Percentiles rank a stretch among this genome's conserved stretches.
phyloP scores from a whole-genome alignment of 2,113 vertebrate genomes.

The Phyllopteryx taeniolatus region DNA sequence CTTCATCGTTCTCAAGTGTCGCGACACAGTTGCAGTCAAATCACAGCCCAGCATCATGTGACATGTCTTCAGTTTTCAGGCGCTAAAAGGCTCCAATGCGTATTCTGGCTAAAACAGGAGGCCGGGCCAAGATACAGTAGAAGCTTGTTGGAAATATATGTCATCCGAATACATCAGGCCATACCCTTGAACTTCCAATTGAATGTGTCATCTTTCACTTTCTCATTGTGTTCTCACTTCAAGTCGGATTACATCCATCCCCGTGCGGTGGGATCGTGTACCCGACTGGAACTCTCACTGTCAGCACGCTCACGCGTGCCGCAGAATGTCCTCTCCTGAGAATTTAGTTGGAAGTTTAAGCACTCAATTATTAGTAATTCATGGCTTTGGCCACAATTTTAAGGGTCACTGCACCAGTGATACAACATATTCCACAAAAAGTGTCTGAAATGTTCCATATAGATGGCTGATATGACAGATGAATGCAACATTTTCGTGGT shows the following conservation, averaged over 20 bases:
- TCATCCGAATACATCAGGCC: slow-evolving; percentile 8
- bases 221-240: slow-evolving; percentile 38
- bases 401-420: background rate
- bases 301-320: background rate
- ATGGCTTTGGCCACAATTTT: background rate
- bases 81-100: slow-evolving; percentile 1
- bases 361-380: slow-evolving; percentile 7
- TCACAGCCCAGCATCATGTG: slow-evolving; percentile 26
- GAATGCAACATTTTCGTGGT: background rate
- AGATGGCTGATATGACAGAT: background rate
- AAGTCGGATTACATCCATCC: slow-evolving; percentile 44
- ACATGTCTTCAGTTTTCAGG: background rate
- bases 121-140: background rate
- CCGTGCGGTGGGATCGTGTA: slow-evolving; percentile 14
- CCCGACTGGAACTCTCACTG: slow-evolving; percentile 19
- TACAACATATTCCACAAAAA: background rate
- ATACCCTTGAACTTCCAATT: slow-evolving; percentile 15
- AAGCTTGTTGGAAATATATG: slow-evolving; percentile 15
- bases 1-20: slow-evolving; percentile 36
- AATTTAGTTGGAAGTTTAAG: background rate
- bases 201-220: slow-evolving; percentile 28
- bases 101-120: slow-evolving; percentile 1
- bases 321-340: background rate
- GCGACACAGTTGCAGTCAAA: slow-evolving; percentile 22
- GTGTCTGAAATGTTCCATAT: background rate